A percentile compares a stretch with the other conserved stretches of the same genome.
Evolutionary conservation across 1,140 invertebrate genomes (phyloP).

Genomic region (Arion vulgaris): DNA sequence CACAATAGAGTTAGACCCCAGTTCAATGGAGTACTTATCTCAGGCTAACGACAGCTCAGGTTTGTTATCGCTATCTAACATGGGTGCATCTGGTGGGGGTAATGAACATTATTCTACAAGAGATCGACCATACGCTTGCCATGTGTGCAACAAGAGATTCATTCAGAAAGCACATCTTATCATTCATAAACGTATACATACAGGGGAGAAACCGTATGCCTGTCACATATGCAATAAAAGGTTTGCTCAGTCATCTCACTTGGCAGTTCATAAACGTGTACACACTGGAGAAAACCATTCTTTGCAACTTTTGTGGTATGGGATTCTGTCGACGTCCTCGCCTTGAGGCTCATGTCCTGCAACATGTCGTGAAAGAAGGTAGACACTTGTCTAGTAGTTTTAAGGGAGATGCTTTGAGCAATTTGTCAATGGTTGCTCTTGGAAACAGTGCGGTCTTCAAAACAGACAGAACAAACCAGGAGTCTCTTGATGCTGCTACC

Average conservation of each 20-base stretch:
- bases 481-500: slow-evolving; percentile 15
- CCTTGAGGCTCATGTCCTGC: slow-evolving; percentile 42
- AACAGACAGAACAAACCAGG: not conserved
- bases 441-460: not conserved
- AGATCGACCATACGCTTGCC: slow-evolving; percentile 48
- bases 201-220: slow-evolving; percentile 52
- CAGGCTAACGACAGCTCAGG: not conserved
- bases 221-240: slow-evolving; percentile 49
- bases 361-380: slow-evolving; percentile 40
- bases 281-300: slow-evolving; percentile 58
- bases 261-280: slow-evolving; percentile 55
- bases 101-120: slow-evolving; percentile 20
- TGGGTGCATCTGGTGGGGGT: slow-evolving; percentile 7
- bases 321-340: slow-evolving; percentile 47
- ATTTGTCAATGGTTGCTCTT: slow-evolving; percentile 16
- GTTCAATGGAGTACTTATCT: not conserved
- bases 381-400: not conserved
- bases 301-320: slow-evolving; percentile 51
- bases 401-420: slow-evolving; percentile 18
- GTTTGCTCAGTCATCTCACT: slow-evolving; percentile 56
- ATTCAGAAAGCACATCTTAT: slow-evolving; percentile 57
- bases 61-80: slow-evolving; percentile 16
- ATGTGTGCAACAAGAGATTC: slow-evolving; percentile 53
- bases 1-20: not conserved
- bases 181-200: slow-evolving; percentile 55